These are phyloP conservation scores for Dione juno DNA, from an alignment of 2,888 invertebrate species.

Conservation along the genomic window DNA sequence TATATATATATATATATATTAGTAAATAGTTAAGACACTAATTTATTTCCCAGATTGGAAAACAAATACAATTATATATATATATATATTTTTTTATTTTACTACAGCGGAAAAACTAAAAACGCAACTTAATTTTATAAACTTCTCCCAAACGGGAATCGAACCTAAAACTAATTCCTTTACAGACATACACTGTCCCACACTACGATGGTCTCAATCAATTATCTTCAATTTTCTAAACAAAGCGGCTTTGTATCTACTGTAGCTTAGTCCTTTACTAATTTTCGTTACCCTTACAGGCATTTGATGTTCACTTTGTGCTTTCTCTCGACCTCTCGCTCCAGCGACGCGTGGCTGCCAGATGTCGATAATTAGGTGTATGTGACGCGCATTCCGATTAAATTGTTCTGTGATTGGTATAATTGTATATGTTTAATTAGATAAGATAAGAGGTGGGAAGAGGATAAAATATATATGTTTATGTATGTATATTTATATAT, in stretches of 20 bases:
- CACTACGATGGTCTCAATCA: too few relatives aligned
- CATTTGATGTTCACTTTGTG: constrained; percentile 31
- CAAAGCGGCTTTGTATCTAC: background rate
- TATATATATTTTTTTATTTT: too few relatives aligned
- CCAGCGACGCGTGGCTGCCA: constrained; percentile 51
- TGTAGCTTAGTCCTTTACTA: background rate
- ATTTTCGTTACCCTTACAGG: background rate
- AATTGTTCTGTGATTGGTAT: constrained; percentile 52
- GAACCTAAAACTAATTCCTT: background rate
- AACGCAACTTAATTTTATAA: too few relatives aligned
- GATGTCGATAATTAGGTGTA: constrained; percentile 61
- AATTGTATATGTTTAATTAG: constrained; percentile 17
- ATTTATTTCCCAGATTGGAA: too few relatives aligned
- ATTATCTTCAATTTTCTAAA: background rate
- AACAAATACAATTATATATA: too few relatives aligned
- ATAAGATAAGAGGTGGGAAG: too few relatives aligned
- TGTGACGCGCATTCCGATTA: constrained; percentile 62
- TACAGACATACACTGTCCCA: background rate
- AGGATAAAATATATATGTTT: too few relatives aligned
- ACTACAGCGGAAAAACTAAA: background rate
- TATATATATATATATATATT: too few relatives aligned
- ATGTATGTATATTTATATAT: too few relatives aligned
- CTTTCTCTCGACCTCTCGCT: constrained; percentile 38
- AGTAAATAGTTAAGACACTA: too few relatives aligned
- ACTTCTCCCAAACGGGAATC: background rate